A percentile compares a stretch with the other conserved stretches of the same genome.
These are phyloP conservation scores for Drosophila pallidifrons DNA, from an alignment of 1,140 invertebrate genomes.

Conservation along the genomic window DNA sequence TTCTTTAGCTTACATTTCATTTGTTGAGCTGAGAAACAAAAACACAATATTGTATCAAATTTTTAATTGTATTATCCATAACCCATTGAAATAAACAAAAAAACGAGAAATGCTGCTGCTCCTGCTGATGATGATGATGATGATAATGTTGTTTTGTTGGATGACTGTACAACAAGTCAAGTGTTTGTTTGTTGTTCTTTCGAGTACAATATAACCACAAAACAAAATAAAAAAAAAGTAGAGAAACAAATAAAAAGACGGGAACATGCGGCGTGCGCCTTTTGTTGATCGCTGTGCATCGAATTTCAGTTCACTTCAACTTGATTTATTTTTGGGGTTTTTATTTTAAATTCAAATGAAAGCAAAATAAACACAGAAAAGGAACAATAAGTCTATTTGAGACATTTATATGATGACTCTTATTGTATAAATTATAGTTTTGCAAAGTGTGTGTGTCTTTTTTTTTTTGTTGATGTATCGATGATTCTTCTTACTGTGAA, in stretches of 20 bases:
- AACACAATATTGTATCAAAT: conserved; percentile 33
- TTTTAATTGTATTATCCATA: conserved; percentile 59
- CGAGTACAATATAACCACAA: conserved; percentile 7
- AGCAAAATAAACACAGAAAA: too few relatives aligned
- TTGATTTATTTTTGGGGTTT: conserved; percentile 12
- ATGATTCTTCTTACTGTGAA: too few relatives aligned
- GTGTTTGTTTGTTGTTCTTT: conserved; percentile 23
- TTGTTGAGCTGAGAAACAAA: conserved; percentile 8
- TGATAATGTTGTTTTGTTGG: neutral
- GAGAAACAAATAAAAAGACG: conserved; percentile 15
- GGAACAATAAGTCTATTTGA: too few relatives aligned
- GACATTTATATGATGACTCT: too few relatives aligned
- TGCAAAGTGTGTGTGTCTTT: too few relatives aligned
- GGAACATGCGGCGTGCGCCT: conserved; percentile 21
- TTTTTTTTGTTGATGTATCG: too few relatives aligned
- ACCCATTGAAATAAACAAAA: conserved; percentile 13
- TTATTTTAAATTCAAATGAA: too few relatives aligned
- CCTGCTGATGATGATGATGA: conserved; percentile 1
- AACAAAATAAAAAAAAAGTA: neutral
- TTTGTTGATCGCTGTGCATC: conserved; percentile 28
- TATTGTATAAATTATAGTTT: too few relatives aligned
- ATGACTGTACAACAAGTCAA: conserved; percentile 41
- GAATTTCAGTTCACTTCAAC: conserved; percentile 19
- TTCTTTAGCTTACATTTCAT: neutral
- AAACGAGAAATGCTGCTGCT: neutral